Base-by-base conservation (phyloP, 2,888 invertebrate genomes). In the Agrilus cyanescens region DNA sequence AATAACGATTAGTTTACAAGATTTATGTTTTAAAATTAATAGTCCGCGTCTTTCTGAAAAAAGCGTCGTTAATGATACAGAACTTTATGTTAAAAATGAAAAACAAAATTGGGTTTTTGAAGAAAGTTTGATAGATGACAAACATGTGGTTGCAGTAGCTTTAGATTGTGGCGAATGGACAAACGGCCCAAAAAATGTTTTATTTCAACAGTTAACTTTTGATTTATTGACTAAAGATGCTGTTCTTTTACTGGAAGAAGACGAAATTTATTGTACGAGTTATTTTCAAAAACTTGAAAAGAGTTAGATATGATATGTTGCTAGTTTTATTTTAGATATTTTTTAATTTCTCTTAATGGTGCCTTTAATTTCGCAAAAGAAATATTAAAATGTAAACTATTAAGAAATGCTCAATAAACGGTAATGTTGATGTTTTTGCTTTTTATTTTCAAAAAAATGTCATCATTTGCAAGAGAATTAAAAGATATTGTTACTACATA, bases 141-240 rank as follows among this genome's bases (percentile, higher is more conserved):
- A 76, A 41, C 88, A 94, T 66, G 81, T 84, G 59, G 83, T 85
- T 14, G 80, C 86, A 14, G 84, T 91, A 18, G 85, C 88, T 12
- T 61, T 76, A 42, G 64, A 67, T 54, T 50, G 53, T 14, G 51
- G 51, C 29, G 47, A 56, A 36, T 43, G 30, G 37, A 39, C 33
- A 12, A 47, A 48, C 29, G 53, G 51, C 36, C 53, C 61, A 16
- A 50, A 54, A 15, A 48, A 13, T 32, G 31, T 44, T 41, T 20
- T 57, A 8, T 87, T 79, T 62, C 62, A 66, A 43, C 63, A 71
- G 50, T 54, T 88, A 16, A 65, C 62, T 30, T 78, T 79, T 61
- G 66, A 74, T 40, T 73, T 81, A 42, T 62, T 88, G 34, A 66
- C 84, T 36, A 58, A 65, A 41, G 71, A 71, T 53, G 70, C 75